Conservation (phyloP, 1,140 invertebrate genomes). For the Drosophila erecta region DNA sequence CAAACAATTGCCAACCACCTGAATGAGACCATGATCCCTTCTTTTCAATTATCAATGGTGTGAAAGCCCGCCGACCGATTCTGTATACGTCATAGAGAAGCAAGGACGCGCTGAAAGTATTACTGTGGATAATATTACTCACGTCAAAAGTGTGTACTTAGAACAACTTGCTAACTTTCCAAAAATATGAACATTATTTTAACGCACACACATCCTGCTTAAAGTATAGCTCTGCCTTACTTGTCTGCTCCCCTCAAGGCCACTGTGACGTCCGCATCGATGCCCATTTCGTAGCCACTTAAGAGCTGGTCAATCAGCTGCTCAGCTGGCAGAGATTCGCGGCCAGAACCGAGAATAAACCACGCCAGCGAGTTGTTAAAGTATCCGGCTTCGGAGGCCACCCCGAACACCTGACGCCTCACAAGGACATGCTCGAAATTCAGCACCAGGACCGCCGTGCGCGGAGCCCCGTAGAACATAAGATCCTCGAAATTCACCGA, state of each 20-base stretch:
- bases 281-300: slow-evolving; percentile 52
- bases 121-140: not conserved
- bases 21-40: slow-evolving; percentile 63
- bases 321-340: slow-evolving; percentile 17
- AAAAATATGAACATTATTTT: too few species aligned
- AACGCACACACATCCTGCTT: too few species aligned
- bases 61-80: slow-evolving; percentile 16
- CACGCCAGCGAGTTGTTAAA: slow-evolving; percentile 71
- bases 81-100: slow-evolving; percentile 70
- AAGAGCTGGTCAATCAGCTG: slow-evolving; percentile 44
- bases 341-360: slow-evolving; percentile 51
- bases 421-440: slow-evolving; percentile 28
- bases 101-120: slow-evolving; percentile 23
- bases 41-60: slow-evolving; percentile 32
- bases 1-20: slow-evolving; percentile 35
- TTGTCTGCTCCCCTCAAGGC: slow-evolving; percentile 24
- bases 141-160: too few species aligned
- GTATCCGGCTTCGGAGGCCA: slow-evolving; percentile 45
- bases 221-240: slow-evolving; percentile 2
- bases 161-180: too few species aligned
- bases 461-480: slow-evolving; percentile 59
- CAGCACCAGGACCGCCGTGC: slow-evolving; percentile 54
- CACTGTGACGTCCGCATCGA: slow-evolving; percentile 72
- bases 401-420: slow-evolving; percentile 21
- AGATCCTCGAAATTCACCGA: slow-evolving; percentile 52